These are phyloP conservation scores for Pseudotriccus pelzelni DNA, from an alignment of 2,797 vertebrate genomes.

Conservation along the genomic window DNA sequence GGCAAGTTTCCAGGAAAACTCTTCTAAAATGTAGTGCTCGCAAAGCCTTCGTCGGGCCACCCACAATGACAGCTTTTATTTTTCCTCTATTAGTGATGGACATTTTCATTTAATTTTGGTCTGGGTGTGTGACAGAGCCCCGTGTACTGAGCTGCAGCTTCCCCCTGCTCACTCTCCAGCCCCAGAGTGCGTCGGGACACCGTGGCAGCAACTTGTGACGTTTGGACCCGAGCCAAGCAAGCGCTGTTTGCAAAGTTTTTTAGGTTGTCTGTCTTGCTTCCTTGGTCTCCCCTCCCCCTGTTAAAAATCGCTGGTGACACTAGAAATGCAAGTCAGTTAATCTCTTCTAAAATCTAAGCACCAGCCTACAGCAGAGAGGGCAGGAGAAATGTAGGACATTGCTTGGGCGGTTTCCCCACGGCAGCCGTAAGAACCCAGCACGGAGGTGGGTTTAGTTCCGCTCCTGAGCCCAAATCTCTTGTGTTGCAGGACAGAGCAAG, in stretches of 20 bases:
- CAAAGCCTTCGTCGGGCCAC: conserved; percentile 75
- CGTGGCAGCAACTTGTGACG: conserved; percentile 32
- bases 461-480: conserved; percentile 40
- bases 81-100: conserved; percentile 60
- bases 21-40: conserved; percentile 68
- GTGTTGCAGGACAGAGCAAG: conserved; percentile 12
- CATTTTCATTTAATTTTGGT: conserved; percentile 61
- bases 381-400: conserved; percentile 11
- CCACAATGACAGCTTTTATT: conserved; percentile 74
- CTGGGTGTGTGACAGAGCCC: conserved; percentile 36
- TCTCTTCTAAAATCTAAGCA: conserved; percentile 35
- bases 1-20: conserved; percentile 75
- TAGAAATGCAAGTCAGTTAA: conserved; percentile 48
- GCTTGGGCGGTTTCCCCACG: background rate
- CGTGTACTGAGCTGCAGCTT: conserved; percentile 12
- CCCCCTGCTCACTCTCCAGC: conserved; percentile 47
- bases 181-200: background rate
- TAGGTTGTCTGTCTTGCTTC: conserved; percentile 39
- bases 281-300: conserved; percentile 5
- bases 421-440: background rate
- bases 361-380: background rate
- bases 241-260: background rate
- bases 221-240: conserved; percentile 15
- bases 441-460: conserved; percentile 53
- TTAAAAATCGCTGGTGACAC: conserved; percentile 28